Percentiles rank a stretch among this genome's conserved stretches.
These are phyloP conservation scores for Hippocampus zosterae DNA, from an alignment of 2,113 vertebrate species.

Conservation along the genomic window DNA sequence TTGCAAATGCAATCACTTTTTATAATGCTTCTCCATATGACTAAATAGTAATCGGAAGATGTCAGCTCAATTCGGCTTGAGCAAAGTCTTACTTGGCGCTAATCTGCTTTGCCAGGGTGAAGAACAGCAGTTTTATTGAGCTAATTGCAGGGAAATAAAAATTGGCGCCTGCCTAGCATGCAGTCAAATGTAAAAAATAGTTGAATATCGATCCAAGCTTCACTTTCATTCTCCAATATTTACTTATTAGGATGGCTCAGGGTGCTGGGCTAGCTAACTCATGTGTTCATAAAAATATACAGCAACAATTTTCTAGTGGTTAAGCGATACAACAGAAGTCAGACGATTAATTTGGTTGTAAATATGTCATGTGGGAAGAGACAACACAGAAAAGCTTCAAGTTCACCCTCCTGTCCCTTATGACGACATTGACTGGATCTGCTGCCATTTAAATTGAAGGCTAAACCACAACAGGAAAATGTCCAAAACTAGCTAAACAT, in stretches of 20 bases:
- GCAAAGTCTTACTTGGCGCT: conserved; percentile 12
- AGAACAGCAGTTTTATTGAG: neutral
- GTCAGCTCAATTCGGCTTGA: conserved; percentile 12
- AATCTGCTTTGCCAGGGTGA: neutral
- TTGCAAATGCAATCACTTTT: conserved; percentile 34
- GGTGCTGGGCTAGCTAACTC: neutral
- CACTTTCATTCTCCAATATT: neutral
- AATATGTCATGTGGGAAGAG: neutral
- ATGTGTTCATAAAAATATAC: neutral
- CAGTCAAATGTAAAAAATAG: neutral
- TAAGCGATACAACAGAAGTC: neutral
- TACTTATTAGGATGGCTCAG: neutral
- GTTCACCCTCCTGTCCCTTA: neutral
- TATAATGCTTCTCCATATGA: conserved; percentile 20
- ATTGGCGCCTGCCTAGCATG: neutral
- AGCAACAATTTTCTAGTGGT: neutral
- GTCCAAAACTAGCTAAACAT: too few species aligned
- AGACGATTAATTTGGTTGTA: neutral
- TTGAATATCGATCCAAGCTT: neutral
- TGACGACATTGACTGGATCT: neutral
- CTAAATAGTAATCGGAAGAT: conserved; percentile 16
- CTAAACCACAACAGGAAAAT: too few species aligned
- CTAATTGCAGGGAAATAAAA: neutral
- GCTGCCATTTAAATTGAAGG: neutral
- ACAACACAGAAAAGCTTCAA: neutral